Base-by-base conservation (phyloP, 53 echinoderm and acorn worm genomes). In the Holothuria leucospilota region DNA sequence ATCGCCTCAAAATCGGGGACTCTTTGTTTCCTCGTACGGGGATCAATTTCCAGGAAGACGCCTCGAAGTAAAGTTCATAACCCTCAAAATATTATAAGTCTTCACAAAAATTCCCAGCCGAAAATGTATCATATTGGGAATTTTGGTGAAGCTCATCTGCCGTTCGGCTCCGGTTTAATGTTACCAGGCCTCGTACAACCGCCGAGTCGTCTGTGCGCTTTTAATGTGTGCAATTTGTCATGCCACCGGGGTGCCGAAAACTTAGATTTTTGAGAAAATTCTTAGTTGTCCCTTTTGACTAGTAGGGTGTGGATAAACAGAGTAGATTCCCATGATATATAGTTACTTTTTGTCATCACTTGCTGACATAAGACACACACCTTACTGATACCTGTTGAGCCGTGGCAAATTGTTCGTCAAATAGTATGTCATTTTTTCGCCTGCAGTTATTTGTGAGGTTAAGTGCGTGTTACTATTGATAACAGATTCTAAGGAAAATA, bases 391-490 rank as follows among this genome's bases (percentile, higher is more conserved):
- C 75, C 75, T 75, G 75, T 75, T 75, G 75, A 75, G 75, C 52
- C 52, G 52, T 75, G 75, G 75, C 75, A 75, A 75, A 49, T 75
- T 75, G 52, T 27, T 75, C 75, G 49, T 49, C 81, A 81, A 60
- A 62, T 60, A 81, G 28, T 14, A 7, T 81, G 81, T 59, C 81
- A 81, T 53, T 9, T 29, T 51, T 39, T 59, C 27, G 81, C 81
- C 81, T 59, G 28, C 21, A 62, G 81, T 53, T 81, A 81, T 81
- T 81, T 81, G 81, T 62, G 39, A 60, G 81, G 81, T 81, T 81
- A 81, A 81, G 81, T 81, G 81, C 51, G 29, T 49, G n/a, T 75
- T 51, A 49, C 49, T 75, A 75, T 52, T 27, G 51, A 40, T 75
- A 49, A 75, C 75, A 75, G 75, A 75, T 51, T 9, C 20, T 21